Conservation (phyloP, 2,888 invertebrate species). For the Melinopterus prodromus region DNA sequence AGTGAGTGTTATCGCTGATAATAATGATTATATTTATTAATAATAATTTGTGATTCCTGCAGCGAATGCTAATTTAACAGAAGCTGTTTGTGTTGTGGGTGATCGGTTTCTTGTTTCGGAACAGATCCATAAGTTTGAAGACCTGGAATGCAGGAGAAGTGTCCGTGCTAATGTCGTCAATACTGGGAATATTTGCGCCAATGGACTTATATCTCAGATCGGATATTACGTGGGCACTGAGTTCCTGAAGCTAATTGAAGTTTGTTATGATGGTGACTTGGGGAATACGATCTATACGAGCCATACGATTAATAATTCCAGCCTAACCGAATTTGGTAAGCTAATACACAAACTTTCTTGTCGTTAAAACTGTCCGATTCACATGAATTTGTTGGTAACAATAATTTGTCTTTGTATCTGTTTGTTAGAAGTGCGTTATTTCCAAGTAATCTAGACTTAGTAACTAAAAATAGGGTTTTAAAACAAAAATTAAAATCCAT, state of each 20-base stretch:
- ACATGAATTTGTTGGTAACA: no score
- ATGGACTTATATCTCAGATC: slow-evolving; percentile 50
- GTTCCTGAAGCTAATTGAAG: slow-evolving; percentile 52
- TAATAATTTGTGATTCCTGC: slow-evolving; percentile 38
- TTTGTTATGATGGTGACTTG: slow-evolving; percentile 54
- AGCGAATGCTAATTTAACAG: slow-evolving; percentile 50
- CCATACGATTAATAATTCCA: slow-evolving; percentile 43
- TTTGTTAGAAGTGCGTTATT: no score
- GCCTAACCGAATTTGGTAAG: slow-evolving; percentile 6
- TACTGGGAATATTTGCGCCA: slow-evolving; percentile 50
- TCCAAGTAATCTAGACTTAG: no score
- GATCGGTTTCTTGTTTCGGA: slow-evolving; percentile 45
- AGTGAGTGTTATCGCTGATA: slow-evolving; percentile 45
- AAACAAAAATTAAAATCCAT: no score
- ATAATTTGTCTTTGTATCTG: no score
- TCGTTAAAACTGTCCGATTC: no score
- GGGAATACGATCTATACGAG: slow-evolving; percentile 55
- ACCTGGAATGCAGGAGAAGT: slow-evolving; percentile 49
- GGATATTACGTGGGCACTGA: slow-evolving; percentile 49
- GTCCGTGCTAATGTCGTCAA: slow-evolving; percentile 49
- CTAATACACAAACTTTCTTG: background rate
- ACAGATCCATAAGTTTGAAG: slow-evolving; percentile 44
- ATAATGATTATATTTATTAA: background rate
- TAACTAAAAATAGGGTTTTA: no score
- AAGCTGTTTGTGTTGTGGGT: slow-evolving; percentile 47